Percentiles rank a stretch among this genome's conserved stretches.
Conservation (phyloP, 2,888 invertebrate genomes). For the Heliconius cydno region DNA sequence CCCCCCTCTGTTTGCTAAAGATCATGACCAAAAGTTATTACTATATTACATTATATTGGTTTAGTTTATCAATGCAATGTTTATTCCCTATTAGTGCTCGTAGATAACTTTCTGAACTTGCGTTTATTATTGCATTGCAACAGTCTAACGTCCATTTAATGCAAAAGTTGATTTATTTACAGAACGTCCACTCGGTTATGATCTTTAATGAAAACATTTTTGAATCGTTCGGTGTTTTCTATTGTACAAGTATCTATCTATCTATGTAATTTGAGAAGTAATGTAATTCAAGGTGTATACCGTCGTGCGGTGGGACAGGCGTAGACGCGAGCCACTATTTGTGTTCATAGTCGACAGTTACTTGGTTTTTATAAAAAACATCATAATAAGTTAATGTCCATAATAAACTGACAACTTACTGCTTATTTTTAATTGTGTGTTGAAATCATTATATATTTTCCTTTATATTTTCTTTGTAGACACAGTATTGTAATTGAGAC, state of each 20-base stretch:
- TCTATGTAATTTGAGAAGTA: conserved; percentile 1
- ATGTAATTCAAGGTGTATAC: conserved; percentile 56
- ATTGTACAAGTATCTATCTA: conserved; percentile 2
- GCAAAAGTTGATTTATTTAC: conserved; percentile 34
- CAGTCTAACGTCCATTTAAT: conserved; percentile 17
- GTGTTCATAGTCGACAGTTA: conserved; percentile 79
- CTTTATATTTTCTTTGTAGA: conserved; percentile 68
- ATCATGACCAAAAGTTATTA: conserved; percentile 20
- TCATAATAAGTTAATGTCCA: conserved; percentile 75
- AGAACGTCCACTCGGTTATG: conserved; percentile 25
- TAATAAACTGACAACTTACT: conserved; percentile 67
- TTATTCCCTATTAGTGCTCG: background rate
- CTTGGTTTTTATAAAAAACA: conserved; percentile 67
- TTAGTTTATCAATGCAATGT: conserved; percentile 6
- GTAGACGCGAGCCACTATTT: conserved; percentile 77
- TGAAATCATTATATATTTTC: conserved; percentile 70
- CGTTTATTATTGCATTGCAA: background rate
- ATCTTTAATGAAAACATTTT: conserved; percentile 25
- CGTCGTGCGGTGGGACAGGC: conserved; percentile 68
- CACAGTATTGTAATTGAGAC: conserved; percentile 70
- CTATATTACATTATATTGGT: conserved; percentile 25
- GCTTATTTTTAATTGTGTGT: conserved; percentile 70
- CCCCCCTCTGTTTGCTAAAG: conserved; percentile 26
- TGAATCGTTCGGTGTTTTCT: conserved; percentile 10
- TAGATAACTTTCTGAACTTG: conserved; percentile 13